phyloP scores from a whole-genome alignment of 2,888 invertebrate species.

The Acronicta aceris region DNA sequence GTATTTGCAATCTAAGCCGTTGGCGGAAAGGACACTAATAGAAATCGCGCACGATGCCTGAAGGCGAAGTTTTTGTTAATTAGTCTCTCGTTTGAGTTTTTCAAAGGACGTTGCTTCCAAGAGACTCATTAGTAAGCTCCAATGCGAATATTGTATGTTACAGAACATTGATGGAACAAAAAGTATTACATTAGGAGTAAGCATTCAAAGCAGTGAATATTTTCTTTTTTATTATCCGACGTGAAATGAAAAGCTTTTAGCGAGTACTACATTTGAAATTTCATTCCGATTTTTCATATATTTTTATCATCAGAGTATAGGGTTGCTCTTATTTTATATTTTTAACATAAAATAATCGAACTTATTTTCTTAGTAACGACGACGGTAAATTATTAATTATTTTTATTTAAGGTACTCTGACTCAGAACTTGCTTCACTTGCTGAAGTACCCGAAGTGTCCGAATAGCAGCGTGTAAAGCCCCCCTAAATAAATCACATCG shows the following conservation, averaged over 20 bases:
- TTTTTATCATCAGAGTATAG: neutral
- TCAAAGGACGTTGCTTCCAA: conserved; percentile 8
- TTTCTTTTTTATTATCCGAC: conserved; percentile 9
- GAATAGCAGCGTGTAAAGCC: no score
- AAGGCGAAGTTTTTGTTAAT: conserved; percentile 27
- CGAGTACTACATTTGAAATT: neutral
- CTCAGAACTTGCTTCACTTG: no score
- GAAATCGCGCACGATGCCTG: conserved; percentile 2
- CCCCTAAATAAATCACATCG: no score
- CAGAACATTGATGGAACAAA: conserved; percentile 16
- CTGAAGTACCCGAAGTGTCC: no score
- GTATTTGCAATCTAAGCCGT: conserved; percentile 4
- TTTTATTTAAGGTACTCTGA: no score
- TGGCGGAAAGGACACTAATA: conserved; percentile 6
- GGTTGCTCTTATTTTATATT: no score
- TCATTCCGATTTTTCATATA: neutral
- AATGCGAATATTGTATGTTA: conserved; percentile 6
- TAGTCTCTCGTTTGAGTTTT: conserved; percentile 12
- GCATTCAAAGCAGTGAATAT: neutral
- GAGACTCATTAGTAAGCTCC: conserved; percentile 16
- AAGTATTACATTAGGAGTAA: conserved; percentile 1
- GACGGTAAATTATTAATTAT: no score
- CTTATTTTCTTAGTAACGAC: no score
- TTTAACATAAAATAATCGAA: no score
- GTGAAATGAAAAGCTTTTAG: conserved; percentile 4